Base-by-base conservation (phyloP, 2,113 vertebrate genomes). In the Nothobranchius furzeri region DNA sequence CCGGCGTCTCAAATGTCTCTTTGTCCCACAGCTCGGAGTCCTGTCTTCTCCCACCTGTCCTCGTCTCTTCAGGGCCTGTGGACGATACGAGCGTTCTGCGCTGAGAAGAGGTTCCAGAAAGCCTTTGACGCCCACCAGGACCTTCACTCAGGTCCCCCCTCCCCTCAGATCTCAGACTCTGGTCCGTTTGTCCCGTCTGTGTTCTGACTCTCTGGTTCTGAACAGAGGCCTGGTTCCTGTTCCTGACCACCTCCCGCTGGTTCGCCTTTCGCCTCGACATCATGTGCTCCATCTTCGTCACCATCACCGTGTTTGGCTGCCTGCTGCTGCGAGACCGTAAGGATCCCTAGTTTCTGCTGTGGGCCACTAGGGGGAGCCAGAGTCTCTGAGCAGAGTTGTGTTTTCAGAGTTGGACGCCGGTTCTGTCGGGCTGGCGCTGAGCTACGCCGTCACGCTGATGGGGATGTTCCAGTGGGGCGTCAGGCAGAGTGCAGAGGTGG, bases 381-480 rank as follows among this genome's bases (percentile, higher is more conserved):
- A 30, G 30, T 30, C 4, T 12, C n/a, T 9, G 49, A 24, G 9
- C 9, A 24, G 49, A 4, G 3, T 49, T 50, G 8, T 50, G 48
- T 50, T 50, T 50, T 35, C 10, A 99, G 98, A 90, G 66, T 37
- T 98, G 88, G 90, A 95, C 0, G 95, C 96, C 0, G 97, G 97
- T 12, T 88, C 95, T 42, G 98, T 99, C 7, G 98, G 98, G 25
- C 79, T 99, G 88, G 94, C 93, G 0, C 85, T 99, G 43, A 94
- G 92, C 73, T 98, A 99, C 1, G 84, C 95, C 0, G 90, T 98
- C 65, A 96, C 94, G 0, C 91, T 99, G 75, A 95, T 96, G 92
- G 96, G 96, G 15, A 95, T 94, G 69, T 98, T 99, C 90, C 96
- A 99, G 92, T 99, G 98, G 98, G 95, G 94, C 0, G 94, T 98